Evolutionary conservation across 92 coral and sea anemone genomes (phyloP).

Genomic region (Scolanthus callimorphus): DNA sequence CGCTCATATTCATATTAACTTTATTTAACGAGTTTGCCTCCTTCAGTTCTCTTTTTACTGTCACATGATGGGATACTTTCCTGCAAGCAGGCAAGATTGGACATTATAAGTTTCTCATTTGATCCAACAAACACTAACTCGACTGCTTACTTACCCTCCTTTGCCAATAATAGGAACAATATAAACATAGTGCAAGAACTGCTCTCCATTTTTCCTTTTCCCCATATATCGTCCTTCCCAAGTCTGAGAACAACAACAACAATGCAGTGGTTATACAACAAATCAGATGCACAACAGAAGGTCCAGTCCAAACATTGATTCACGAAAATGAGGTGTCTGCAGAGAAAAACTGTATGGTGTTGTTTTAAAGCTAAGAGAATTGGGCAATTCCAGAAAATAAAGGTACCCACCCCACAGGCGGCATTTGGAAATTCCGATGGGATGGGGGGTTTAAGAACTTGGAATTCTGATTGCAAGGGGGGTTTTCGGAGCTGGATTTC

Average conservation of each 20-base stretch:
- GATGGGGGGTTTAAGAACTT: no score
- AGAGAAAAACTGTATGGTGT: no score
- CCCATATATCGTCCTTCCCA: slow-evolving; percentile 81
- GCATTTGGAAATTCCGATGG: no score
- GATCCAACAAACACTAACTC: background rate
- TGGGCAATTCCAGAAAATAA: no score
- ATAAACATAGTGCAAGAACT: slow-evolving; percentile 77
- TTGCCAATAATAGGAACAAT: slow-evolving; percentile 94
- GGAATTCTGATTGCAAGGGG: no score
- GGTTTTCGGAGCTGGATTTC: no score
- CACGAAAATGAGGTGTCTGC: no score
- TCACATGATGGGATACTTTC: slow-evolving; percentile 94
- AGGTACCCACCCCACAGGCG: no score
- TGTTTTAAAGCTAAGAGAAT: no score
- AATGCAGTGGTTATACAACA: no score
- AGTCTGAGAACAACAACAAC: slow-evolving; percentile 36
- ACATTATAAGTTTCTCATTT: background rate
- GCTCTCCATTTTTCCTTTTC: slow-evolving; percentile 84
- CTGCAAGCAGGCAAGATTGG: slow-evolving; percentile 25
- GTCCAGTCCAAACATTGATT: no score
- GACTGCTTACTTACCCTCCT: slow-evolving; percentile 71
- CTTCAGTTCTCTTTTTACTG: slow-evolving; percentile 83
- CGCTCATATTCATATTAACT: slow-evolving; percentile 63
- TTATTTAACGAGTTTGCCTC: slow-evolving; percentile 68
- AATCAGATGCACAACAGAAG: no score